phyloP scores from a whole-genome alignment of 2,888 invertebrate genomes.

The Nomada fabriciana region DNA sequence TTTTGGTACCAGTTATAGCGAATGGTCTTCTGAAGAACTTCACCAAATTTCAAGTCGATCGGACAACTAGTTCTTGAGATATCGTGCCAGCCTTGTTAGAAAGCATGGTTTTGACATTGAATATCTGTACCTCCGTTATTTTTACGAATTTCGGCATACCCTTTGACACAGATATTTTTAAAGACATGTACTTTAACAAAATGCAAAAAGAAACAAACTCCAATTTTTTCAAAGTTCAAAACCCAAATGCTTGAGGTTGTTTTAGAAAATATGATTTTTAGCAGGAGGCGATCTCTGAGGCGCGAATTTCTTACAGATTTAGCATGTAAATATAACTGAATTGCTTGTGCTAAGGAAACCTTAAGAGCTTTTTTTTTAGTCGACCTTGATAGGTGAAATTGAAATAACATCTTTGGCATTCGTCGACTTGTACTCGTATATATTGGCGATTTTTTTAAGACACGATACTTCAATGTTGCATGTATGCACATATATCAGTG shows the following conservation, averaged over 20 bases:
- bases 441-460: no score
- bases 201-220: background rate
- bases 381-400: constrained; percentile 15
- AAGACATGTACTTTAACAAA: background rate
- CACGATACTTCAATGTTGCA: no score
- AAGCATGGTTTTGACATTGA: no score
- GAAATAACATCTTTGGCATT: constrained; percentile 4
- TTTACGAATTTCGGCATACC: background rate
- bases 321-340: background rate
- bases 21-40: no score
- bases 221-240: background rate
- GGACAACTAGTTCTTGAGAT: no score
- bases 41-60: no score
- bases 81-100: no score
- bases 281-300: no score
- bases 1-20: no score
- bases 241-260: no score
- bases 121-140: background rate
- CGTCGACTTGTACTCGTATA: background rate
- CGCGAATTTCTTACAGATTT: no score
- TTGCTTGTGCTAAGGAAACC: background rate
- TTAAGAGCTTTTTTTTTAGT: background rate
- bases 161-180: background rate
- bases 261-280: no score
- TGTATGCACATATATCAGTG: background rate